Percentiles rank a stretch among this genome's conserved stretches.
phyloP scores from a whole-genome alignment of 2,113 vertebrate genomes.

The Otocyon megalotis region DNA sequence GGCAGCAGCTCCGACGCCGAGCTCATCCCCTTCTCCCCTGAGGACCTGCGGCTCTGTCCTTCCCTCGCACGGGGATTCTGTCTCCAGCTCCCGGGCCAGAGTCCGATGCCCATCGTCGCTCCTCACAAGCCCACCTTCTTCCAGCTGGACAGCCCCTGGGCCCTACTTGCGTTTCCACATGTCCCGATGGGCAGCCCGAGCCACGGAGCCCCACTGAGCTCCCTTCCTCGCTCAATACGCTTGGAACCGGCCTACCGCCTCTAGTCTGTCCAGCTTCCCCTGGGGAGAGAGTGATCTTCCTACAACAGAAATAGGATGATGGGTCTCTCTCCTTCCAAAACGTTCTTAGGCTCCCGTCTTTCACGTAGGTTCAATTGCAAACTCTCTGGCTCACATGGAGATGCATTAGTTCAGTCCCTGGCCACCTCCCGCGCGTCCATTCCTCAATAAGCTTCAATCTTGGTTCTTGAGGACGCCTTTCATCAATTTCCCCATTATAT shows the following conservation, averaged over 20 bases:
- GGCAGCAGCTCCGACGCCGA: background rate
- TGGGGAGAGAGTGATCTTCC: background rate
- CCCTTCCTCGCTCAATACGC: background rate
- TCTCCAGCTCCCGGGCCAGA: background rate
- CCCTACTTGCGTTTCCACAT: too few species aligned
- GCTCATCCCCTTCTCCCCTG: background rate
- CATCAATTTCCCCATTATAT: rapidly evolving
- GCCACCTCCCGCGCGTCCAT: background rate
- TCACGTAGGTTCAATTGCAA: background rate
- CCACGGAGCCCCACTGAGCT: background rate
- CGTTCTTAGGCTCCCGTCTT: background rate
- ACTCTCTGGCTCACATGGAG: background rate
- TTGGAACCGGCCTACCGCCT: background rate
- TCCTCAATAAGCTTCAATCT: background rate
- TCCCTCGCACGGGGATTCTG: too few species aligned
- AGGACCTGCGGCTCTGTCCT: background rate
- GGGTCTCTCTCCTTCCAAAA: background rate
- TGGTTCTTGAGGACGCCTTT: background rate
- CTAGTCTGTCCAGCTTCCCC: background rate
- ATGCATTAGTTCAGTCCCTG: background rate
- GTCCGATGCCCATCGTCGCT: background rate
- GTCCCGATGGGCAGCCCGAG: too few species aligned
- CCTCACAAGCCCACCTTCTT: background rate
- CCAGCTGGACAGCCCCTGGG: rapidly evolving
- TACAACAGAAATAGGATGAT: background rate